Evolutionary conservation across 2,797 vertebrate species (phyloP), one percentile per base, ranked within the genome.

Genomic region (Enteromius afrohamiltoni): DNA sequence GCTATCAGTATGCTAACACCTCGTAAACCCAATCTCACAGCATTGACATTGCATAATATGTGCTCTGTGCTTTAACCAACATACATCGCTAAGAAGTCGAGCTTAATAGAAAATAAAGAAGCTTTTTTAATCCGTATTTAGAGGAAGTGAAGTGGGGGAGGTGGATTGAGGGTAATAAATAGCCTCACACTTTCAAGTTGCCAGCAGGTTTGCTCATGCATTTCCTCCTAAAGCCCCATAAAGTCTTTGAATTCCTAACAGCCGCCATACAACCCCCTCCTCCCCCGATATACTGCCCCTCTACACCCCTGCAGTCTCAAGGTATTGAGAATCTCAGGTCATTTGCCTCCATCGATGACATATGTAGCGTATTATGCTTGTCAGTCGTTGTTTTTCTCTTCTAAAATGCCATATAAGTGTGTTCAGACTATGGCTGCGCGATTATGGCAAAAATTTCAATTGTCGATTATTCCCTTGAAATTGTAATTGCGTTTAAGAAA

Each of bases 161-260:
- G 85, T 67, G 45, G 26, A 58, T 79, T 84, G 83, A 65, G 79
- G 82, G 85, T 86, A 82, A 86, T 89, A 89, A 89, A 88, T 87
- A 80, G 79, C 82, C 88, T 80, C 69, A 67, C 49, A 60, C 87
- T 87, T 89, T 89, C 73, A 89, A 85, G 84, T 88, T 82, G 82
- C 88, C 88, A 85, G 85, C 84, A 88, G 87, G 83, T 87, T 86
- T 88, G 83, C 87, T 86, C 88, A 88, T 89, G 88, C 87, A 87
- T 89, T 89, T 89, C 88, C 88, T 89, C 84, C 88, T 85, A 75
- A 86, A 85, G 85, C 84, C 68, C 76, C 84, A 88, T 89, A 88
- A 89, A 89, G 84, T 83, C 88, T 89, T 89, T 89, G 86, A 88
- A 89, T 88, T 88, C 82, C 83, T 86, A 88, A 80, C 84, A 86